Conservation (phyloP, 2,888 invertebrate genomes). For the Acanthosoma haemorrhoidale region DNA sequence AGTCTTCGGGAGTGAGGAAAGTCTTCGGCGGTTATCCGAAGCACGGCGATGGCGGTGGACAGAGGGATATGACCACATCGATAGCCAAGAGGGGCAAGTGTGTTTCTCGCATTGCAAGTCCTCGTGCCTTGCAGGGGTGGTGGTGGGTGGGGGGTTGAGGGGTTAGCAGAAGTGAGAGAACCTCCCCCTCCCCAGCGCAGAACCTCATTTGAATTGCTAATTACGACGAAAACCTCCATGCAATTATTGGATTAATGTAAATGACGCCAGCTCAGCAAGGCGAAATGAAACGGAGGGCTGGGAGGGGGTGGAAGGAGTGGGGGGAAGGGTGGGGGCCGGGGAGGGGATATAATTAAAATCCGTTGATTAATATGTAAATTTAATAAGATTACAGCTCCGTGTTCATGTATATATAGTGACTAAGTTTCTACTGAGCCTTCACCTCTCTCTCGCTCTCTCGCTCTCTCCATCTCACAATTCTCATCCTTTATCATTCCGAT, state of each 20-base stretch:
- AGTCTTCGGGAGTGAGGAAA: not conserved
- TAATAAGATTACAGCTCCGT: conserved; percentile 90
- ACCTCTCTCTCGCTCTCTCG: not conserved
- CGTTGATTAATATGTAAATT: conserved; percentile 98
- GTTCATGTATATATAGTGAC: conserved; percentile 42
- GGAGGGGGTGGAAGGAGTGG: conserved; percentile 45
- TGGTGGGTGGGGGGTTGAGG: conserved; percentile 1
- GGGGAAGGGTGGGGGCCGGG: conserved; percentile 50
- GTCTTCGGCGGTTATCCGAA: not conserved
- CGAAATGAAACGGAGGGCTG: conserved; percentile 37
- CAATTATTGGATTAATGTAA: conserved; percentile 92
- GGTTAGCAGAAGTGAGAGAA: conserved; percentile 31
- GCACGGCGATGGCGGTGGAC: not conserved
- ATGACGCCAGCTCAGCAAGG: conserved; percentile 58
- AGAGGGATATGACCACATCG: conserved; percentile 7
- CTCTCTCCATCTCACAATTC: conserved; percentile 18
- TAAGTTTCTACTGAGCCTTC: conserved; percentile 35
- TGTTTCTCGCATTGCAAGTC: conserved; percentile 37
- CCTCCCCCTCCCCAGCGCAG: conserved; percentile 24
- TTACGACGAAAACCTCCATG: conserved; percentile 75
- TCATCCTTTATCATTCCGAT: conserved; percentile 26
- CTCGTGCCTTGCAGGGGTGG: conserved; percentile 18
- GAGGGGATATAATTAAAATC: conserved; percentile 87
- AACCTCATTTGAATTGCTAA: conserved; percentile 82
- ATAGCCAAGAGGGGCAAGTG: conserved; percentile 35